Conservation (phyloP, 2,888 invertebrate species). For the Galerucella pusilla region DNA sequence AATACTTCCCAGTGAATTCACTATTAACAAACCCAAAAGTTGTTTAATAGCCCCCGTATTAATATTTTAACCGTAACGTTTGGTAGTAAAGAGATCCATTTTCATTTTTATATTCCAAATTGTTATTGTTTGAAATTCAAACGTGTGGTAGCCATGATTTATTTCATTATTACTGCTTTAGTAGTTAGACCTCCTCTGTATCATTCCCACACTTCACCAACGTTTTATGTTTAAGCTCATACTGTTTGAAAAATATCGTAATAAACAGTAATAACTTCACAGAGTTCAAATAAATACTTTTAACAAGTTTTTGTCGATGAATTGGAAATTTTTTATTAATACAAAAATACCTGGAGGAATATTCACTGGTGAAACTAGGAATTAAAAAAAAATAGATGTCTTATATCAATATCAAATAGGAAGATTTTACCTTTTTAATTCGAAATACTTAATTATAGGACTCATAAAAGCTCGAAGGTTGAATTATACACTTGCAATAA, state of each 20-base stretch:
- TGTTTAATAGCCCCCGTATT: background rate
- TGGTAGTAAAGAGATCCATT: constrained; percentile 1
- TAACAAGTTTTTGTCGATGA: background rate
- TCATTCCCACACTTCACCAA: constrained; percentile 6
- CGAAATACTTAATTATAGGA: too few relatives aligned
- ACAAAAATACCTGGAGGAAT: too few relatives aligned
- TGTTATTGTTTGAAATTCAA: constrained; percentile 2
- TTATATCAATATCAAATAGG: too few relatives aligned
- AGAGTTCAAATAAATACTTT: background rate
- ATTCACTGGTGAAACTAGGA: too few relatives aligned
- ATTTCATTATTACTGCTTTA: constrained; percentile 8
- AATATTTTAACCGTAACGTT: constrained; percentile 4
- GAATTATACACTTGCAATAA: too few relatives aligned
- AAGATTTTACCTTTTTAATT: too few relatives aligned
- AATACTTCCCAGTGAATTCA: too few relatives aligned
- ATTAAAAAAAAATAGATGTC: too few relatives aligned
- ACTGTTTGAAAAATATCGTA: constrained; percentile 1
- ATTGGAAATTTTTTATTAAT: too few relatives aligned
- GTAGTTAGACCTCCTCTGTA: constrained; percentile 9
- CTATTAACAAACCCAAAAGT: background rate
- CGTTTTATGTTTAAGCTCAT: background rate
- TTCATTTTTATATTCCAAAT: constrained; percentile 9
- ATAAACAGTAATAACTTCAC: background rate
- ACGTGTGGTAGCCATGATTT: constrained; percentile 7
- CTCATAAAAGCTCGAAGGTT: too few relatives aligned